Base-by-base conservation (phyloP, 2,113 vertebrate species). In the Fukomys damarensis region DNA sequence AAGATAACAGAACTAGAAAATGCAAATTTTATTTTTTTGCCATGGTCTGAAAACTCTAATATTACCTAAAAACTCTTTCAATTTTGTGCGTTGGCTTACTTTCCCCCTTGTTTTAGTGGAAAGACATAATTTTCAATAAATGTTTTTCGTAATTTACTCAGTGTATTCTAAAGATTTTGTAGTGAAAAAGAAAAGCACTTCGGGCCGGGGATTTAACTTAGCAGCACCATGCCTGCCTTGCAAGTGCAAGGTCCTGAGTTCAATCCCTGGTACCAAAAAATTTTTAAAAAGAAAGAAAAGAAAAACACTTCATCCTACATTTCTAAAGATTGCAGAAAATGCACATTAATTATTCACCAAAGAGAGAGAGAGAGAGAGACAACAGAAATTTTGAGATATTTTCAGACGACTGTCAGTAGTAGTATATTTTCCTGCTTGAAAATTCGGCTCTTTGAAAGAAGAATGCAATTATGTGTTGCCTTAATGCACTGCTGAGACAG, bases 1-100 rank as follows among this genome's bases (percentile, higher is more conserved):
- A 96, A 79, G 61, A 96, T 92, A 96, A 92, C 26, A 98, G 61
- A 96, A 61, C 79, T 92, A 94, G 77, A 94, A 98, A 98, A 98
- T 88, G 54, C 86, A 85, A 56, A 93, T 98, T 97, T 96, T 35
- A 80, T 94, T 97, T 98, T 96, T 90, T 77, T 41, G 93, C 19
- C 63, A 89, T 89, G 86, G 95, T 4, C 81, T 30, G 26, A 77
- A 16, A 7, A 95, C 61, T 72, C 52, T 92, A 49, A 49, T 9
- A 49, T 89, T 88, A 95, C 5, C 81, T 30, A 24, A 77, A 17
- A 7, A 95, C 61, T 72, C 52, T 92, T 95, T n/a, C 17, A 86
- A 88, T 97, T 97, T 93, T 95, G 56, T 94, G 90, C 85, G 86
- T 81, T 96, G 56, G 32, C 88, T 96, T 81, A 54, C 11, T 28